Base-by-base conservation (phyloP, 2,888 invertebrate genomes). In the Graphium colonna region DNA sequence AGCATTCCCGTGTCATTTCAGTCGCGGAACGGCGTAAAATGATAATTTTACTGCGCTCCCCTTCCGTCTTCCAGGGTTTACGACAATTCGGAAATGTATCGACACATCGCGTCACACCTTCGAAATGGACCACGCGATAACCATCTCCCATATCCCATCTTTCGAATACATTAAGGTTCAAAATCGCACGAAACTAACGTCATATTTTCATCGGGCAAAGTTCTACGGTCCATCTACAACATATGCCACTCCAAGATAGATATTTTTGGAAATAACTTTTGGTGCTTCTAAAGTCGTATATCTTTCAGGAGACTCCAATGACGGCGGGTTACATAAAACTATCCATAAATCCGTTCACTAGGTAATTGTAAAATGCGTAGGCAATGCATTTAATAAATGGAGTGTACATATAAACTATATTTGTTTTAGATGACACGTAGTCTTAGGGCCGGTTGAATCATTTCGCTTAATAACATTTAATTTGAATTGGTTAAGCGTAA, bases 61-160 rank as follows among this genome's bases (percentile, higher is more conserved):
- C 86, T 89, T 88, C 88, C 88, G 85, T 83, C 86, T 86, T 64
- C 79, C 74, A 67, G 74, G 79, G 76, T 89, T 89, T 89, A 89
- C 87, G 89, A 88, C 89, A 87, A 88, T 86, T 88, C 88, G 87
- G 87, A 89, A 89, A 89, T 88, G 89, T 88, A 89, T 89, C 88
- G 89, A 89, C 89, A 88, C 83, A 83, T 85, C 73, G 77, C 76
- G 76, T 82, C 83, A 84, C 88, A 88, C 85, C 88, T 89, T 71
- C 68, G 69, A 78, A 78, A 76, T 76, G 71, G 71, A 75, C 75
- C 59, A 61, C 56, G 55, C 51, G 33, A 53, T 58, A 55, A 57
- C 58, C 57, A 56, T 63, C 57, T 65, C 55, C 58, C 64, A 62
- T 67, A 58, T 61, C 62, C 53, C 63, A 64, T 58, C 66, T 67